Evolutionary conservation across 1,140 invertebrate species (phyloP), one percentile per base, ranked within the genome.

Genomic region (Rhopalosiphum maidis): DNA sequence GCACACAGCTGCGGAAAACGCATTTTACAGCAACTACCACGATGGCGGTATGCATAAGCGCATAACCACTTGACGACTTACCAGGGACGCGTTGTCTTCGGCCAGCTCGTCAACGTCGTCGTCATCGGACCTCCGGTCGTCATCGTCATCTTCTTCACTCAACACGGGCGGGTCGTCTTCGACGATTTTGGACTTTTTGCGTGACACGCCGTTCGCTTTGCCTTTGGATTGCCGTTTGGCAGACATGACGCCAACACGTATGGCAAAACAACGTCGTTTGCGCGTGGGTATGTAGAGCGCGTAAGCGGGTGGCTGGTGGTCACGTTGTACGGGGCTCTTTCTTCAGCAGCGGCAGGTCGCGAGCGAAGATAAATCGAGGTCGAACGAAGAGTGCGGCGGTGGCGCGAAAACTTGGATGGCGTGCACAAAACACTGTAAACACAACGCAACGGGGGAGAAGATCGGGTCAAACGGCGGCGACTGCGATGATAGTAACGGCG

Each of bases 101-200:
- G 91, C 23, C 22, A 83, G 95, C 94, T 90, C 51, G 41, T 89
- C 95, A 94, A 87, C 35, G 35, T 89, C 95, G 37, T 96, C 95
- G 41, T 95, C 94, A 5, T 95, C 95, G 30, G 95, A 95, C 1
- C 37, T 68, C 5, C 55, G 95, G 95, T 90, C 95, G 95, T 96
- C 95, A 90, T 96, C 95, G 22, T 96, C 95, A 86, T 95, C 95
- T 25, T 93, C 91, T 30, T 93, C 91, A 93, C 95, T 95, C 55
- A 95, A 95, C 43, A 95, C 95, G 91, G 95, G 95, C 35, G 94
- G 94, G 21, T 94, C 94, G 94, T 96, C 96, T 41, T 94, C 94
- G 54, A 95, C 95, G 30, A 94, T 94, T 93, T 96, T 96, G 93
- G 55, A 48, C 68, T 89, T 94, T 93, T 94, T 94, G 46, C 93